Base-by-base conservation (phyloP, 2,888 invertebrate genomes). In the Drosophila villosipedis region DNA sequence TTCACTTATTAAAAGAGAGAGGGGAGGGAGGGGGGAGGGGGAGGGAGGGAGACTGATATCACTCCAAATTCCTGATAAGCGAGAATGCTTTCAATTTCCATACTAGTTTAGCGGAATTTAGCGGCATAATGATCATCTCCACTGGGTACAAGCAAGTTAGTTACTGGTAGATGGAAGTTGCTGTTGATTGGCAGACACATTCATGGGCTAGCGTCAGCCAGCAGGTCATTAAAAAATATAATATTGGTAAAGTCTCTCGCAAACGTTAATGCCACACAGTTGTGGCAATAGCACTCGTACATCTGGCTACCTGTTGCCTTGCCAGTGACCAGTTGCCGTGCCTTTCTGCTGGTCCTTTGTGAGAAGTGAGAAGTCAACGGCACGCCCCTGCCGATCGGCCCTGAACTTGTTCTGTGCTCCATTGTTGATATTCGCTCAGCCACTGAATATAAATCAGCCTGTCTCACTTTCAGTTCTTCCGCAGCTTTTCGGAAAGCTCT, bases 321-420 rank as follows among this genome's bases (percentile, higher is more conserved):
- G 52, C 53, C 25, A 52, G 53, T 57, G 49, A 37, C 55, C 35
- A 50, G 67, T 55, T 55, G 54, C 16, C 16, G 47, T 47, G 53
- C 16, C 53, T 22, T 31, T 53, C 3, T 33, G 22, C 22, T 25
- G 33, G 33, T 86, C 73, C 82, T 83, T 85, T 83, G 80, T 80
- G 65, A 25, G 25, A 43, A 33, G 37, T 55, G 53, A 53, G 47
- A 50, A 84, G 83, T 81, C 84, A 86, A 74, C 66, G 87, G 78
- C 83, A 77, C 62, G 70, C 61, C 49, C 47, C 67, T 77, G 88
- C 79, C 77, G 75, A 84, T 84, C 70, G 84, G 87, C 84, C 88
- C 84, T 87, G 84, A 84, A 84, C 88, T 84, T 76, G 84, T 83
- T 86, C 71, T 77, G 52, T 59, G 71, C 50, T 59, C 50, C 64